A percentile compares a stretch with the other conserved stretches of the same genome.
Conservation (phyloP, 2,797 vertebrate species). For the Chloroceryle amazona region DNA sequence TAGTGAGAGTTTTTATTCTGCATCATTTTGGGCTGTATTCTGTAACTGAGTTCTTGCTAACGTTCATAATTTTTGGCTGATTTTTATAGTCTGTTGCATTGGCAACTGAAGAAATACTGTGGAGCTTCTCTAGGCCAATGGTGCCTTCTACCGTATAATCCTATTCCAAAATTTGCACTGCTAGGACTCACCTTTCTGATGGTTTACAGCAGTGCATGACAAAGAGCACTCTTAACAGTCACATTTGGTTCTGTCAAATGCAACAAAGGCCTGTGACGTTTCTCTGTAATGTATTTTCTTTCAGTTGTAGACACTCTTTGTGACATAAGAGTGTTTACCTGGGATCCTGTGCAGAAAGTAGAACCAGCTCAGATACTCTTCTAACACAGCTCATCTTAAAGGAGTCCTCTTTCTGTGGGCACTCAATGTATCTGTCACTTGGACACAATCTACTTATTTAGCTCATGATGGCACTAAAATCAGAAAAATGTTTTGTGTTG, state of each 20-base stretch:
- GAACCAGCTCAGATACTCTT: not conserved
- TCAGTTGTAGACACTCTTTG: not conserved
- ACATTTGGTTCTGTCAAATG: not conserved
- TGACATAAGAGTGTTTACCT: not conserved
- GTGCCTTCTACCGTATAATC: not conserved
- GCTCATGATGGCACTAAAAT: not conserved
- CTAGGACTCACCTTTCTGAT: not conserved
- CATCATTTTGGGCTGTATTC: not conserved
- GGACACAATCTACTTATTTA: not conserved
- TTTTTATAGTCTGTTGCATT: not conserved
- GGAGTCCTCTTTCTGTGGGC: not conserved
- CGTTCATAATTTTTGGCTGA: not conserved
- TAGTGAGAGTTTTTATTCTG: not conserved
- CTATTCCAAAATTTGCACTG: not conserved
- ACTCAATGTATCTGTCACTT: not conserved
- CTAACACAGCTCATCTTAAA: not conserved
- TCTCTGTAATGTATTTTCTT: constrained; percentile 7
- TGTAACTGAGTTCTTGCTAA: not conserved
- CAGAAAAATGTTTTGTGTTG: constrained; percentile 18
- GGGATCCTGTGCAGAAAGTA: not conserved
- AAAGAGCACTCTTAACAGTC: not conserved
- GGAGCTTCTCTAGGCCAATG: not conserved
- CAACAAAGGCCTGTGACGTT: not conserved
- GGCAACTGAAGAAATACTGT: not conserved
- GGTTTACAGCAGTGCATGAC: not conserved